Percentiles rank a stretch among this genome's conserved stretches.
Evolutionary conservation across 2,113 vertebrate species (phyloP).

Genomic region (Steatornis caripensis): DNA sequence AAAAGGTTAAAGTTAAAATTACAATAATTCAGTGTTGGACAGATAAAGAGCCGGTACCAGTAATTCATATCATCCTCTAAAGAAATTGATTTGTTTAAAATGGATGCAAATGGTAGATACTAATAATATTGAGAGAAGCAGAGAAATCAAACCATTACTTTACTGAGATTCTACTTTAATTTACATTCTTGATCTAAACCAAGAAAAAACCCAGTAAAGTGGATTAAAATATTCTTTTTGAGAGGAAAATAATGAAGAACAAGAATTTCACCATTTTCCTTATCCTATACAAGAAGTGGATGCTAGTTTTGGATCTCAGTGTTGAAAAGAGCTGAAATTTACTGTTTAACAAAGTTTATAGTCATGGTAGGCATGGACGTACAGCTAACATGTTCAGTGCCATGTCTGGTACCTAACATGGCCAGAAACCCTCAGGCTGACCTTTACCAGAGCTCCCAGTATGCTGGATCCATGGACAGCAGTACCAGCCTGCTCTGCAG

Average conservation of each 20-base stretch:
- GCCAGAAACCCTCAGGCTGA: neutral
- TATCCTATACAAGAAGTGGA: neutral
- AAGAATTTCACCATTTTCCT: neutral
- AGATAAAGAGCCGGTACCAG: neutral
- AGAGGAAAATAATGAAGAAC: neutral
- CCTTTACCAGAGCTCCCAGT: neutral
- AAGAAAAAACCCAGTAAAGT: neutral
- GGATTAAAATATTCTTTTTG: neutral
- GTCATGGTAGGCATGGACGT: neutral
- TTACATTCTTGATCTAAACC: neutral
- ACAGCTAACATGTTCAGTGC: neutral
- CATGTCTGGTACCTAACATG: accelerated
- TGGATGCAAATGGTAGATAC: neutral
- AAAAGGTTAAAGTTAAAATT: neutral
- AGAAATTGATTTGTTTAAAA: neutral
- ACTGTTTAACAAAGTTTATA: accelerated
- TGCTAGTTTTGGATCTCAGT: neutral
- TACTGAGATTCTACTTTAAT: neutral
- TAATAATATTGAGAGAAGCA: neutral
- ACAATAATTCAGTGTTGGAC: neutral
- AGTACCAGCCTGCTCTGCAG: neutral
- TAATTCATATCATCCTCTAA: neutral
- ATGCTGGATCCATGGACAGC: neutral
- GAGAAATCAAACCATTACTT: neutral
- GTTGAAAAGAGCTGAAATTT: neutral